Evolutionary conservation across 2,113 vertebrate genomes (phyloP).

Genomic region (Atherinomorus stipes): DNA sequence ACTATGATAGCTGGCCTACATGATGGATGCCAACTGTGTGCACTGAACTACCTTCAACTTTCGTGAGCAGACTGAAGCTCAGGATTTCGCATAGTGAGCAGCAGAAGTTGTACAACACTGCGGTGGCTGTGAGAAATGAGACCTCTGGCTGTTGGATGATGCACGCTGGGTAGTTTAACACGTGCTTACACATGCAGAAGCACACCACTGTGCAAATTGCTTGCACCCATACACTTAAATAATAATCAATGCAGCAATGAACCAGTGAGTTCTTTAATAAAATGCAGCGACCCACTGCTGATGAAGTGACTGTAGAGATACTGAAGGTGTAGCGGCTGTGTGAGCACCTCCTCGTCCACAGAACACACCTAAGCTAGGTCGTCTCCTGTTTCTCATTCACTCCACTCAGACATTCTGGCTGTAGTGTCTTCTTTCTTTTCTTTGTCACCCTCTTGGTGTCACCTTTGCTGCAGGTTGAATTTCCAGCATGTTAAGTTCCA

Average conservation of each 20-base stretch:
- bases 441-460: constrained; percentile 9
- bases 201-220: constrained; percentile 2
- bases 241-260: constrained; percentile 34
- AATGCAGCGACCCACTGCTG: constrained; percentile 14
- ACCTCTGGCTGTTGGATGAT: neutral
- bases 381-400: constrained; percentile 43
- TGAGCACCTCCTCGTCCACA: constrained; percentile 1
- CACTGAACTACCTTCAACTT: constrained; percentile 14
- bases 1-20: neutral
- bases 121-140: constrained; percentile 6
- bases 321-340: constrained; percentile 4
- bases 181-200: constrained; percentile 25
- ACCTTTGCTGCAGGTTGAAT: constrained; percentile 2
- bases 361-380: constrained; percentile 10
- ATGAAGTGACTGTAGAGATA: constrained; percentile 21
- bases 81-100: neutral
- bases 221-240: constrained; percentile 13
- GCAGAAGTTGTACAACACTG: constrained; percentile 14
- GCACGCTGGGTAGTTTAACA: constrained; percentile 11
- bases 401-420: constrained; percentile 29
- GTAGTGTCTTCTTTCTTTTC: constrained; percentile 21
- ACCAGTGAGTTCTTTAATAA: constrained; percentile 27
- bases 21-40: neutral
- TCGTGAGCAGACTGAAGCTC: neutral
- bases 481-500: neutral